Percentiles rank a stretch among this genome's conserved stretches.
phyloP scores from a whole-genome alignment of 2,113 vertebrate species.

The Athene noctua region DNA sequence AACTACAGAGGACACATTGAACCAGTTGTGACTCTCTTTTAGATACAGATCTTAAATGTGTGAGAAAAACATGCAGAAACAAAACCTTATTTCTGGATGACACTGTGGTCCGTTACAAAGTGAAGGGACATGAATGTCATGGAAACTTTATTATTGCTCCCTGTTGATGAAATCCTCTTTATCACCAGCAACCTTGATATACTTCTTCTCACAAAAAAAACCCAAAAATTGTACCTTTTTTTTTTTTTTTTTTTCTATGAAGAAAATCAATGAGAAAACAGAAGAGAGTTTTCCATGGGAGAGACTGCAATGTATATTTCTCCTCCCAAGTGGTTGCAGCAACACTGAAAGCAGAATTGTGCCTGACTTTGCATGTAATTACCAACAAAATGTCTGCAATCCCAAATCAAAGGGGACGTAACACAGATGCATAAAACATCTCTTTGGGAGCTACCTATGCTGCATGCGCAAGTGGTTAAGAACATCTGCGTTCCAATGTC shows the following conservation, averaged over 20 bases:
- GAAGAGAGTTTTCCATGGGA: background rate
- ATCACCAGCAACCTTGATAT: background rate
- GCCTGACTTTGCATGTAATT: background rate
- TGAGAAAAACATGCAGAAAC: background rate
- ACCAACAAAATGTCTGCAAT: background rate
- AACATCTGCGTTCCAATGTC: background rate
- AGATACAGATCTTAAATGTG: background rate
- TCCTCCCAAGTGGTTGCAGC: background rate
- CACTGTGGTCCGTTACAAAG: background rate
- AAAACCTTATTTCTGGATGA: background rate
- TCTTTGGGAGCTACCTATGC: background rate
- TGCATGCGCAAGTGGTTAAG: fast-evolving
- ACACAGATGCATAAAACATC: background rate
- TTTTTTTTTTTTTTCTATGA: background rate
- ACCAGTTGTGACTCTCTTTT: background rate
- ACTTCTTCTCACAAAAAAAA: background rate
- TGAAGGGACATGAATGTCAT: background rate
- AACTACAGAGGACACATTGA: background rate
- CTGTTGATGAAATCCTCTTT: background rate
- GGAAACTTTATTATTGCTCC: background rate
- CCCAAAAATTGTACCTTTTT: background rate
- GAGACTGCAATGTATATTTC: background rate
- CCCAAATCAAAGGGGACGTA: background rate
- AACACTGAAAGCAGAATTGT: background rate
- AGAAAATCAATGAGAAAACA: background rate